phyloP scores from a whole-genome alignment of 2,797 vertebrate species.

The Sitta carolinensis region DNA sequence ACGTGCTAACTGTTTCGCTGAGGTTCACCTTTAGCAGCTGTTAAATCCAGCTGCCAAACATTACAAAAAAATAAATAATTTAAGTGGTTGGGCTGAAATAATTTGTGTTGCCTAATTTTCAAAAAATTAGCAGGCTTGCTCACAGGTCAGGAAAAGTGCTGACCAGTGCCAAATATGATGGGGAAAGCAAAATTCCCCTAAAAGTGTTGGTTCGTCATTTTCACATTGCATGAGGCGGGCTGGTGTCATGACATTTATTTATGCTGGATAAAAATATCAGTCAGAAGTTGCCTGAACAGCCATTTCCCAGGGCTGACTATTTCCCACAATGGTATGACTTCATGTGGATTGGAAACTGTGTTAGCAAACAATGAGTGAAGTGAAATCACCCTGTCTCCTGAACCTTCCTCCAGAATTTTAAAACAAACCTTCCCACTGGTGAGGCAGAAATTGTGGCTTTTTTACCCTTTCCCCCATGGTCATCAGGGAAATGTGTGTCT shows the following conservation, averaged over 20 bases:
- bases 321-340: conserved; percentile 17
- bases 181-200: conserved; percentile 20
- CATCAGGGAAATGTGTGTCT: neutral
- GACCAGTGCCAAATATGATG: neutral
- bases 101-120: conserved; percentile 30
- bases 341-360: neutral
- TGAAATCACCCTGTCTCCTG: accelerated
- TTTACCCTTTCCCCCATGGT: neutral
- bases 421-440: neutral
- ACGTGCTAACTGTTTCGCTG: neutral
- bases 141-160: neutral
- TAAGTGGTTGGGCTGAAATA: neutral
- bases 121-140: neutral
- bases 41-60: conserved; percentile 13
- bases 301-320: conserved; percentile 7
- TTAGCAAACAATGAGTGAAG: neutral
- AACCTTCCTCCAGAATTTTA: conserved; percentile 22
- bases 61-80: conserved; percentile 22
- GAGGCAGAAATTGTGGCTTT: neutral
- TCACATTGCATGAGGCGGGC: neutral
- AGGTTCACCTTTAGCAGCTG: conserved; percentile 16
- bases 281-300: neutral
- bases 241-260: conserved; percentile 33
- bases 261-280: conserved; percentile 15
- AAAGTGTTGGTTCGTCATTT: neutral